These are phyloP conservation scores for Leuciscus waleckii DNA, from an alignment of 2,797 vertebrate genomes.

Conservation along the genomic window DNA sequence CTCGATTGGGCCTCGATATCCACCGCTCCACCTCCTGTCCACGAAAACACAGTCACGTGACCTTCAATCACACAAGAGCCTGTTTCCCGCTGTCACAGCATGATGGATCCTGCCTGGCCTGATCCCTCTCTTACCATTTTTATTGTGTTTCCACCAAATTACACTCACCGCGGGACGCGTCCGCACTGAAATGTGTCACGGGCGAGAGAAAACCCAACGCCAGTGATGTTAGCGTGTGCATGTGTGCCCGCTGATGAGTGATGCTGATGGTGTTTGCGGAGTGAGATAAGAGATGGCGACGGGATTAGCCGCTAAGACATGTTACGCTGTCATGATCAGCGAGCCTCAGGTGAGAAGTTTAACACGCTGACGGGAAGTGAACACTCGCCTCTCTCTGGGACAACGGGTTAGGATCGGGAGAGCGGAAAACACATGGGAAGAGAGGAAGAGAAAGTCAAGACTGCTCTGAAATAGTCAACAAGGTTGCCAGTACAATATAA, in stretches of 20 bases:
- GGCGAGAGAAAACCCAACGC: conserved; percentile 37
- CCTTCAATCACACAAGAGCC: conserved; percentile 38
- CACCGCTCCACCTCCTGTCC: conserved; percentile 83
- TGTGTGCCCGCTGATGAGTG: conserved; percentile 52
- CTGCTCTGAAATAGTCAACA: neutral
- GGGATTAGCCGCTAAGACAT: conserved; percentile 52
- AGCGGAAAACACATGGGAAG: neutral
- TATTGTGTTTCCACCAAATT: conserved; percentile 66
- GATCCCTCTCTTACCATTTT: conserved; percentile 66
- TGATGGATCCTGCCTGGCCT: conserved; percentile 44
- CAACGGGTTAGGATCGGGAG: neutral
- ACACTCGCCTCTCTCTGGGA: conserved; percentile 16
- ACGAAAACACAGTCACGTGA: conserved; percentile 43
- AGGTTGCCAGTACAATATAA: neutral
- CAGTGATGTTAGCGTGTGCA: conserved; percentile 31
- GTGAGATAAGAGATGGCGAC: conserved; percentile 52
- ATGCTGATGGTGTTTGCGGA: conserved; percentile 64
- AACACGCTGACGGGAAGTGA: conserved; percentile 37
- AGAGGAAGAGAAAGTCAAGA: neutral
- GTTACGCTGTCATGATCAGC: conserved; percentile 49
- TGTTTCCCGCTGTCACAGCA: conserved; percentile 49
- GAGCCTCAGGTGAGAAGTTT: conserved; percentile 46
- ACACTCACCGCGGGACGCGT: conserved; percentile 53
- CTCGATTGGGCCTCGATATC: conserved; percentile 82
- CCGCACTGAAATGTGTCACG: conserved; percentile 31